phyloP scores from a whole-genome alignment of 2,888 invertebrate genomes.

The Eupithecia inturbata region DNA sequence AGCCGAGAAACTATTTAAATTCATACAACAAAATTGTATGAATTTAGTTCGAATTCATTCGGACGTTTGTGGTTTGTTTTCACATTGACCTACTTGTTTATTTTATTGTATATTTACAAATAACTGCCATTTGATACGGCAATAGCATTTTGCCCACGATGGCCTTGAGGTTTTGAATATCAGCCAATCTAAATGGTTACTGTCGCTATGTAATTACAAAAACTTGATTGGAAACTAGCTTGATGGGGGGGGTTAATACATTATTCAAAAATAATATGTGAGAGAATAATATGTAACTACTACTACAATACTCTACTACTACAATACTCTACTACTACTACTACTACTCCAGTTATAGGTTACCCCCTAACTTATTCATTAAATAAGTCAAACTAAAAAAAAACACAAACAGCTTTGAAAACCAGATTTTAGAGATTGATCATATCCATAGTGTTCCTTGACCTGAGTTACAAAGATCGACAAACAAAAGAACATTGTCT shows the following conservation, averaged over 20 bases:
- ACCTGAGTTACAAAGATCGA: neutral
- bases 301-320: too few species aligned
- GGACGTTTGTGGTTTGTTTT: slow-evolving; percentile 11
- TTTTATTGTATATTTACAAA: slow-evolving; percentile 43
- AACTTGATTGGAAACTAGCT: slow-evolving; percentile 18
- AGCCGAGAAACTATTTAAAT: neutral
- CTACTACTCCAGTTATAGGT: too few species aligned
- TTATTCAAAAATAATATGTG: neutral
- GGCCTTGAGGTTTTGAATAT: slow-evolving; percentile 56
- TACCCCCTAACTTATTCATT: too few species aligned
- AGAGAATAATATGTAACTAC: too few species aligned
- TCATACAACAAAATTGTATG: too few species aligned
- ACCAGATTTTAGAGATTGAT: neutral
- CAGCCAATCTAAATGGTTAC: slow-evolving; percentile 51
- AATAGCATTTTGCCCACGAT: slow-evolving; percentile 46
- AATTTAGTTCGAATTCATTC: neutral
- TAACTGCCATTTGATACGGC: slow-evolving; percentile 44
- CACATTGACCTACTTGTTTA: slow-evolving; percentile 10
- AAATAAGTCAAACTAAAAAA: too few species aligned
- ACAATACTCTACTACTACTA: too few species aligned
- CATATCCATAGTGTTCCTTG: too few species aligned
- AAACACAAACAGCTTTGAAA: neutral
- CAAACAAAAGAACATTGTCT: neutral
- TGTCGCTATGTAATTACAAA: slow-evolving; percentile 11
- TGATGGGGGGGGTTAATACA: neutral